Evolutionary conservation across 2,797 vertebrate genomes (phyloP).

Genomic region (Hozukius guyotensis): DNA sequence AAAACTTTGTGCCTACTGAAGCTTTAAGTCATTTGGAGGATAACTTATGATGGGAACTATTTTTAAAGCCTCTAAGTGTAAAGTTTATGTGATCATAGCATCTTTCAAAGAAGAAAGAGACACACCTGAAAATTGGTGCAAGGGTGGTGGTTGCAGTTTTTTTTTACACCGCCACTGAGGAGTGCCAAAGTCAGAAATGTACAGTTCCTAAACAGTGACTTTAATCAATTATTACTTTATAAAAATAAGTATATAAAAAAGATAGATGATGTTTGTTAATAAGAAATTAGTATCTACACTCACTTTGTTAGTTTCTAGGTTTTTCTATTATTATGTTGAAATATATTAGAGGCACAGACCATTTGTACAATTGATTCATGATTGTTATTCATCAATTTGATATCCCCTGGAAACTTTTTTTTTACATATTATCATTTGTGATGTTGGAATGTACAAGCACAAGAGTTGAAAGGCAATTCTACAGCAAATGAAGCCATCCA

Average conservation of each 20-base stretch:
- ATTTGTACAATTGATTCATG: no score
- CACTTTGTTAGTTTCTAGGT: no score
- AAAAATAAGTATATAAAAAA: no score
- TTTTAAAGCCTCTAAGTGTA: background rate
- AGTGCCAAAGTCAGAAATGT: background rate
- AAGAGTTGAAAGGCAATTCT: background rate
- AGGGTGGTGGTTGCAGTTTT: rapidly evolving
- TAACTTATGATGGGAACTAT: background rate
- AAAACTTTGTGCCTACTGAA: no score
- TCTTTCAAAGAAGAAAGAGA: background rate
- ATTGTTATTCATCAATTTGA: background rate
- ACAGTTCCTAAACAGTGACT: background rate
- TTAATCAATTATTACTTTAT: background rate
- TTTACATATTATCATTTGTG: background rate
- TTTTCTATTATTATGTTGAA: no score
- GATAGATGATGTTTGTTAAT: no score
- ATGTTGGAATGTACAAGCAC: background rate
- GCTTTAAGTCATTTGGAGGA: no score
- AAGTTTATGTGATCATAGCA: background rate
- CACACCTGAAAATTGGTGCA: background rate
- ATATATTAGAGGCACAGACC: no score
- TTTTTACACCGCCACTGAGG: background rate
- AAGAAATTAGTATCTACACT: no score
- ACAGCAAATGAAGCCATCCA: slow-evolving; percentile 14
- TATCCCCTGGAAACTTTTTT: background rate